phyloP scores from a whole-genome alignment of 2,113 vertebrate species.

The Stomatorhinus ivindoensis region DNA sequence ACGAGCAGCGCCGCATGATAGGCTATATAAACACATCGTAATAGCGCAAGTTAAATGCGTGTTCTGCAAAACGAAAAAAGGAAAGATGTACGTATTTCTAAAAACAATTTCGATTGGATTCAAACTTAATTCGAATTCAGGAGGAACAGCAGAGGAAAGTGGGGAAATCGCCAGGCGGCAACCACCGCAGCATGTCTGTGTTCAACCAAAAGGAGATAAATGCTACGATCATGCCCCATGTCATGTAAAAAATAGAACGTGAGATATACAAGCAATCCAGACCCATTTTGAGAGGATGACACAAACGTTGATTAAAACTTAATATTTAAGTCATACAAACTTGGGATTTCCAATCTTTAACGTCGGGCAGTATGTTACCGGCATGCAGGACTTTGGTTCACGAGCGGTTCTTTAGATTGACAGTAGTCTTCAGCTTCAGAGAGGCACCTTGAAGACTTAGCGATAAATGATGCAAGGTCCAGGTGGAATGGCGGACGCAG shows the following conservation, averaged over 20 bases:
- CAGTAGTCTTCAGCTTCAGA: not conserved
- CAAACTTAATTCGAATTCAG: not conserved
- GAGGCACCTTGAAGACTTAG: not conserved
- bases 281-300: not conserved
- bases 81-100: not conserved
- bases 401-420: not conserved
- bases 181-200: not conserved
- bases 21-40: not conserved
- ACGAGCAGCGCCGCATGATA: not conserved
- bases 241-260: not conserved
- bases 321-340: not conserved
- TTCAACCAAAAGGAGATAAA: not conserved
- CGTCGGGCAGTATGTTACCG: not conserved
- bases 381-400: not conserved
- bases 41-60: not conserved
- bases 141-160: not conserved
- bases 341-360: not conserved
- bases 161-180: not conserved
- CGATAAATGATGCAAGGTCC: not conserved
- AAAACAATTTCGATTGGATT: not conserved
- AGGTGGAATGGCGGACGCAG: not conserved
- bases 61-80: not conserved
- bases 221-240: not conserved
- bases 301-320: not conserved
- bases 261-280: not conserved